Conservation (phyloP, 2,113 vertebrate species). For the Alethe diademata region DNA sequence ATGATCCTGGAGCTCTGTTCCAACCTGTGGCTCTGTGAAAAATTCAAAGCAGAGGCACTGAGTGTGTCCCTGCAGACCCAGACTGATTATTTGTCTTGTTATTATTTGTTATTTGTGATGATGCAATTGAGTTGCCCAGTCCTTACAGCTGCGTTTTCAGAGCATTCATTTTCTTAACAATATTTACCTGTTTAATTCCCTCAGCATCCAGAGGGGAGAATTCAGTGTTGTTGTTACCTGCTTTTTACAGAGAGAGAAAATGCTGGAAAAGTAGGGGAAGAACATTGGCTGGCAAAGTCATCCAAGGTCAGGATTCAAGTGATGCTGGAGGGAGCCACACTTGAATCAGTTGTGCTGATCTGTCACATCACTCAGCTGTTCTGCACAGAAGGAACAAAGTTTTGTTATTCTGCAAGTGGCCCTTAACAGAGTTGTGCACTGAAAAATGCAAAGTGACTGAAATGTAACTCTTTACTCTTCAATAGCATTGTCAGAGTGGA, state of each 20-base stretch:
- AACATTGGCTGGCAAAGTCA: background rate
- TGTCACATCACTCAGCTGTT: background rate
- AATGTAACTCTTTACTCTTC: background rate
- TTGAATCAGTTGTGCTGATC: background rate
- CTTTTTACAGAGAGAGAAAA: background rate
- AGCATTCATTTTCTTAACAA: background rate
- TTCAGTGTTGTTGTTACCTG: background rate
- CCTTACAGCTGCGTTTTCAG: background rate
- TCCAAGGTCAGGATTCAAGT: background rate
- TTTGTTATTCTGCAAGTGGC: background rate
- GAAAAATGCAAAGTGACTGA: background rate
- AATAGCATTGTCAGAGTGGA: background rate
- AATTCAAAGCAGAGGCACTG: background rate
- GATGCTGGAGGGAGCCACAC: background rate
- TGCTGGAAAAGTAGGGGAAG: background rate
- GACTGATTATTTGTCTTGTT: background rate
- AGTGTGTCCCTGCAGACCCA: background rate
- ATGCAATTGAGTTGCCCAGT: background rate
- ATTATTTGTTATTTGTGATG: background rate
- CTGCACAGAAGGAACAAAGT: background rate
- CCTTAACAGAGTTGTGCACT: background rate
- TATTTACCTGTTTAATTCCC: background rate
- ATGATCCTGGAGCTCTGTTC: rapidly evolving
- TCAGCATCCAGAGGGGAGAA: background rate
- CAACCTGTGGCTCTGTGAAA: background rate